Base-by-base conservation (phyloP, 1,140 invertebrate species). In the Glomeris maerens region DNA sequence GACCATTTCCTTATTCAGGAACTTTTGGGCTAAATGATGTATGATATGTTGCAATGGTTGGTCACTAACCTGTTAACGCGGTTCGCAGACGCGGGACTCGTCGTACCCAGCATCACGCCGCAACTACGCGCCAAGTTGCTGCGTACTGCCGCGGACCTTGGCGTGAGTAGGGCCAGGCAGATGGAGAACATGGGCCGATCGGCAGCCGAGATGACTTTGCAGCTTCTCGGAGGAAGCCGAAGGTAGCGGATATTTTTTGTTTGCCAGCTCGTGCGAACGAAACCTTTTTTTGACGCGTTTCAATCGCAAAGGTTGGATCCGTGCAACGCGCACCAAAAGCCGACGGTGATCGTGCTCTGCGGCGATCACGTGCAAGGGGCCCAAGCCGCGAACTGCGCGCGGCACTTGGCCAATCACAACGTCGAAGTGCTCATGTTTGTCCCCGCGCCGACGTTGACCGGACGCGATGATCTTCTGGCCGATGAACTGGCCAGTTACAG, bases 381-480 rank as follows among this genome's bases (percentile, higher is more conserved):
- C 31, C 83, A 81, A 47, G 77, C 81, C 5, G 76, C 81, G 42
- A 71, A 64, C 57, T 78, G 81, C 53, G 72, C 67, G 2, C 74
- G 88, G 20, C 82, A 89, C 60, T 72, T 92, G 40, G 78, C 82
- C 20, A 80, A 81, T 60, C 86, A 91, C 61, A 84, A 83, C 25
- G 78, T 88, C 0, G 76, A 77, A 49, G 81, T 81, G 0, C 66
- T 79, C 22, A 73, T 85, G 0, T 80, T 77, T 54, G 65, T 79
- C n/a, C 75, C 72, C 54, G 74, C 42, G 56, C 55, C 52, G 46
- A 57, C 71, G 56, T 64, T 70, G 0, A 66, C 67, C 53, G 53
- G 60, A 53, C 60, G 56, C 59, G 50, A 53, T 53, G 49, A 54
- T 45, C 52, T 47, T 36, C 51, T 64, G 5, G 57, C 56, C 41